Evolutionary conservation across 2,113 vertebrate species (phyloP).

Genomic region (Lepisosteus osseus): DNA sequence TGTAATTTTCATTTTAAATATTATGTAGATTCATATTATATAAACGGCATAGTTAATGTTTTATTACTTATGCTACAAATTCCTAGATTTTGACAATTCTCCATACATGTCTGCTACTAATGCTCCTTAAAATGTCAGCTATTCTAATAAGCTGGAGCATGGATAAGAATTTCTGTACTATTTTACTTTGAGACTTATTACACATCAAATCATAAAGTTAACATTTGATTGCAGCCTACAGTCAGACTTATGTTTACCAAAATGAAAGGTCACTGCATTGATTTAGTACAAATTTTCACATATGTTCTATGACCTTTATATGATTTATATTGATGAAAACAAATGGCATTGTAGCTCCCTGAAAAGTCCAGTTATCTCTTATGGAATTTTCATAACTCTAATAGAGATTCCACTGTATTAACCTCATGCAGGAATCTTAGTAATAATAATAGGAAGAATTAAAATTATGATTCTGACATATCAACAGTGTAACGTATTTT

Average conservation of each 20-base stretch:
- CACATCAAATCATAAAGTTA: not conserved
- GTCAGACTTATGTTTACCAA: not conserved
- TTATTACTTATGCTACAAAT: no score
- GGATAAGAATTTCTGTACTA: no score
- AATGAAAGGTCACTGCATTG: constrained; percentile 25
- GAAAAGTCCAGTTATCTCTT: constrained; percentile 5
- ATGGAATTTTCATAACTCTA: constrained; percentile 14
- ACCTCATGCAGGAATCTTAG: not conserved
- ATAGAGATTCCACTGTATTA: constrained; percentile 7
- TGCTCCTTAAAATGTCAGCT: no score
- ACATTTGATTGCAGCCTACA: constrained; percentile 5
- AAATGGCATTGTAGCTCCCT: constrained; percentile 18
- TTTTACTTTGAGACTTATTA: no score
- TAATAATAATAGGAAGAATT: not conserved
- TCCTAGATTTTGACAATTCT: no score
- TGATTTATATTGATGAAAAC: constrained; percentile 24
- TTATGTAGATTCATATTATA: no score
- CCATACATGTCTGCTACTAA: no score
- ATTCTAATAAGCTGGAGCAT: no score
- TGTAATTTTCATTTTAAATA: no score
- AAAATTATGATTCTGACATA: no score
- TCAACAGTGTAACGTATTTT: no score
- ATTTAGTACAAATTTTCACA: constrained; percentile 20
- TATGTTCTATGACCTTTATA: constrained; percentile 24
- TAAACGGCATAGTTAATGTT: no score